These are phyloP conservation scores for Agrypnia vestita DNA, from an alignment of 1,140 invertebrate genomes.

Conservation along the genomic window DNA sequence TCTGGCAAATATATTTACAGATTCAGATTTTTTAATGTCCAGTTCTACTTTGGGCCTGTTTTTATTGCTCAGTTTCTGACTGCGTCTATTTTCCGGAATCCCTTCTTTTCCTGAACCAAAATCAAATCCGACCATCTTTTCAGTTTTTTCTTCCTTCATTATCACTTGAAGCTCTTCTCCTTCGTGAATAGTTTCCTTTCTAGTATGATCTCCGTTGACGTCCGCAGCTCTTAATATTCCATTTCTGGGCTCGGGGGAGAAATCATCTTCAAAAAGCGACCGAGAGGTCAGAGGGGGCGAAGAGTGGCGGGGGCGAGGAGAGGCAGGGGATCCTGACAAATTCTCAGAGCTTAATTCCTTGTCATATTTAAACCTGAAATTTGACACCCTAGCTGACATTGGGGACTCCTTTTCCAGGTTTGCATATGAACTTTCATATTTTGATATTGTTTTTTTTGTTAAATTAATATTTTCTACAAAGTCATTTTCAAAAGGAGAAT, in stretches of 20 bases:
- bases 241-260: conserved; percentile 71
- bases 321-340: conserved; percentile 61
- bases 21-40: conserved; percentile 87
- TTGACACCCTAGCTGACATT: conserved; percentile 64
- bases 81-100: conserved; percentile 54
- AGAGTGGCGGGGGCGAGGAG: conserved; percentile 64
- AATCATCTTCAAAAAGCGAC: conserved; percentile 83
- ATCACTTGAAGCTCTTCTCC: conserved; percentile 64
- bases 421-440: conserved; percentile 63
- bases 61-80: conserved; percentile 54
- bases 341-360: conserved; percentile 58
- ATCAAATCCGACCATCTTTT: conserved; percentile 59
- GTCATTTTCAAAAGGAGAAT: conserved; percentile 82
- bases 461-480: conserved; percentile 70
- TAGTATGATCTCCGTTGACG: conserved; percentile 50
- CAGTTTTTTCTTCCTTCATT: conserved; percentile 50
- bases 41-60: conserved; percentile 58
- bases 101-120: conserved; percentile 58
- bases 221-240: conserved; percentile 54
- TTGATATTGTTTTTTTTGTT: conserved; percentile 53
- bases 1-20: conserved; percentile 88
- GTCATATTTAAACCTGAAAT: conserved; percentile 60
- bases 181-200: conserved; percentile 64
- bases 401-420: conserved; percentile 64
- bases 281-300: conserved; percentile 70